These are phyloP conservation scores for Venturia canescens DNA, from an alignment of 1,140 invertebrate genomes.

Conservation along the genomic window DNA sequence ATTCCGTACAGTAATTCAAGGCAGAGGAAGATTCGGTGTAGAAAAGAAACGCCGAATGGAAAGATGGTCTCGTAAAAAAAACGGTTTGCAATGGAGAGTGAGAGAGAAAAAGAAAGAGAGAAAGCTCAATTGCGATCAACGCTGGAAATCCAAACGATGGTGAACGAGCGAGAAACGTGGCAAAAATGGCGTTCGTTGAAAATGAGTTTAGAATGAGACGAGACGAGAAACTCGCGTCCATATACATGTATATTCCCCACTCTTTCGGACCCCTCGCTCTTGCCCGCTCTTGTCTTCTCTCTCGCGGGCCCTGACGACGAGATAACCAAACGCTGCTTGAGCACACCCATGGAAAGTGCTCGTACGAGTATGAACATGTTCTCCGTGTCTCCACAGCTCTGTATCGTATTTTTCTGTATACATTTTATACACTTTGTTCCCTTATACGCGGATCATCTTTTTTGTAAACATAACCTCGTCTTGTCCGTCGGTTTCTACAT, in stretches of 20 bases:
- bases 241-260: neutral
- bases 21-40: neutral
- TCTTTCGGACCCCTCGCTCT: neutral
- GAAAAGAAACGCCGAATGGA: neutral
- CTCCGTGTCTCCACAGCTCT: neutral
- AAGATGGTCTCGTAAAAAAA: neutral
- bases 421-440: neutral
- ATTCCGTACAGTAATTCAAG: neutral
- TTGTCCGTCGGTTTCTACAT: neutral
- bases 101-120: neutral
- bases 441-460: neutral
- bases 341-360: slow-evolving; percentile 15
- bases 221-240: neutral
- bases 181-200: slow-evolving; percentile 22
- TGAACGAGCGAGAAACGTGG: neutral
- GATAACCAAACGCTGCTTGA: slow-evolving; percentile 14
- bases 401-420: neutral
- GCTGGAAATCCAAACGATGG: neutral
- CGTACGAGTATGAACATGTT: neutral
- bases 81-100: neutral
- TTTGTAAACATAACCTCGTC: neutral
- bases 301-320: slow-evolving; percentile 1
- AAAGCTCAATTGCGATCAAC: slow-evolving; percentile 6
- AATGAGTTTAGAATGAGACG: slow-evolving; percentile 25
- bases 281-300: too few relatives aligned